phyloP scores from a whole-genome alignment of 2,113 vertebrate species.

The Cairina moschata region DNA sequence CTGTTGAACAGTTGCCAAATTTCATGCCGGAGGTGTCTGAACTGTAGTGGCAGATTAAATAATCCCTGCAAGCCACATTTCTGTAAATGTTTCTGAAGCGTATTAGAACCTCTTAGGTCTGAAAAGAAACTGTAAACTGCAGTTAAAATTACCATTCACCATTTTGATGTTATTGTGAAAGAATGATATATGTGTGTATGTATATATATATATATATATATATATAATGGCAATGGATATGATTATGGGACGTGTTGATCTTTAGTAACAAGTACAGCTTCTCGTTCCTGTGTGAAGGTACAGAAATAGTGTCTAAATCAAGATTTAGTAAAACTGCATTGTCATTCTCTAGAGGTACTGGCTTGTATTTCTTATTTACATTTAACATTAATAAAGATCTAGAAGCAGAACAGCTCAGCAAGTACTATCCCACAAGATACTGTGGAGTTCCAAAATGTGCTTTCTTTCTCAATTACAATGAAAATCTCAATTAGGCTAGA shows the following conservation, averaged over 20 bases:
- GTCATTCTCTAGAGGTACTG: neutral
- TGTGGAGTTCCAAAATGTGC: neutral
- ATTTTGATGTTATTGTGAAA: neutral
- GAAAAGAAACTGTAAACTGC: constrained; percentile 6
- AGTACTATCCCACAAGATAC: neutral
- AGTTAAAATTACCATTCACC: neutral
- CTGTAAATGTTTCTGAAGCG: neutral
- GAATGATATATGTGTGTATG: neutral
- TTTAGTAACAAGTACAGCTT: neutral
- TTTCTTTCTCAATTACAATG: neutral
- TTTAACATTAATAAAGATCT: neutral
- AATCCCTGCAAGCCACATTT: neutral
- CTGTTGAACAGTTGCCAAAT: neutral
- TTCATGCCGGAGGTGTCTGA: neutral
- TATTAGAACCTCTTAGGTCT: neutral
- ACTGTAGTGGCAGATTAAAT: neutral
- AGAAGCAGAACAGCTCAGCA: neutral
- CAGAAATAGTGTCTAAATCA: neutral
- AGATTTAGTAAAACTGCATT: neutral
- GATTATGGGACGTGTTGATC: neutral
- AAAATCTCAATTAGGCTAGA: neutral
- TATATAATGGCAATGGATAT: neutral
- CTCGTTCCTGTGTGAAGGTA: neutral
- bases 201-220: too few relatives aligned
- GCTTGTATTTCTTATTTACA: neutral